Base-by-base conservation (phyloP, 2,113 vertebrate genomes). In the Epinephelus fuscoguttatus region DNA sequence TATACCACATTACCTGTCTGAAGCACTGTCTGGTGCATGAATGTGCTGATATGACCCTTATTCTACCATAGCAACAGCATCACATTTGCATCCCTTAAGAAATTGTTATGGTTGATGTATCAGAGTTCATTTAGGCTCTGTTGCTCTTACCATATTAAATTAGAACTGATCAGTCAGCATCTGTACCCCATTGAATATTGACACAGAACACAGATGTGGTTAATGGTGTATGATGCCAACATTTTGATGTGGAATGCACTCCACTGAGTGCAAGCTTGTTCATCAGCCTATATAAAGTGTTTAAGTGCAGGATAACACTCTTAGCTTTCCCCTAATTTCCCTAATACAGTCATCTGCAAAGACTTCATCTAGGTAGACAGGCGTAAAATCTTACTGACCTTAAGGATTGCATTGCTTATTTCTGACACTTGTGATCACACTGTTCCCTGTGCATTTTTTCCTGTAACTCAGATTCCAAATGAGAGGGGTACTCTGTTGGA, bases 201-300 rank as follows among this genome's bases (percentile, higher is more conserved):
- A 73, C 66, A 47, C 14, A 47, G 25, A 25, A 76, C 19, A 15
- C 9, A 45, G 61, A 60, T 70, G 52, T 37, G 40, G 33, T n/a
- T 63, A 47, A 62, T 40, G 47, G 45, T 33, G 25, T 55, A 73
- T 23, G 40, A 45, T 61, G 30, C 27, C 15, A 33, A 68, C 40
- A 42, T 30, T 73, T 50, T 19, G 40, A 30, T 77, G 37, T 55
- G 19, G 12, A 23, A 15, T 6, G 33, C 23, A 52, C 23, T 72
- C 12, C 52, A 3, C 14, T 37, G 33, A 4, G 19, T 2, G 18
- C 60, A 14, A 19, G 23, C 33, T 10, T 60, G 30, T 69, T 49
- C 40, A 60, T 66, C 55, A 52, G 56, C 60, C 23, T n/a, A 42
- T 14, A 60, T 27, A 27, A 53, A 72, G 59, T 25, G 56, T 70